Percentiles rank a stretch among this genome's conserved stretches.
These are phyloP conservation scores for Cacoxenus indagator DNA, from an alignment of 2,888 invertebrate species.

Conservation along the genomic window DNA sequence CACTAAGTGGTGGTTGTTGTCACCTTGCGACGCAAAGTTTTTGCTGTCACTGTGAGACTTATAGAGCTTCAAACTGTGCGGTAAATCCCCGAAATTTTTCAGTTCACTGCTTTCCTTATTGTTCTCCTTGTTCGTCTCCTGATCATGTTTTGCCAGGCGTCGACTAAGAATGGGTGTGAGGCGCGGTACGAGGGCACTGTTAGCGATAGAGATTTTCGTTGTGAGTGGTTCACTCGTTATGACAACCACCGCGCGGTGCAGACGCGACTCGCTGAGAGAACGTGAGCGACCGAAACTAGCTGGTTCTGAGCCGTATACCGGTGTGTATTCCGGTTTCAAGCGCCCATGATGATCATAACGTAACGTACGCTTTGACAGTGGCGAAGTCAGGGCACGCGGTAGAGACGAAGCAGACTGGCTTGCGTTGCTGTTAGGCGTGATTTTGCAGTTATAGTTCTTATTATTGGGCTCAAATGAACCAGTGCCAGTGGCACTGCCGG, in stretches of 20 bases:
- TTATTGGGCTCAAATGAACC: conserved; percentile 35
- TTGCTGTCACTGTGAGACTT: conserved; percentile 45
- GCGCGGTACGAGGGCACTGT: conserved; percentile 32
- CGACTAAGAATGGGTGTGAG: conserved; percentile 44
- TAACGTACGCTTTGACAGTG: conserved; percentile 44
- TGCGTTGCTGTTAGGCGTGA: conserved; percentile 4
- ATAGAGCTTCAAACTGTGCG: conserved; percentile 30
- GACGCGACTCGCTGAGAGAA: conserved; percentile 43
- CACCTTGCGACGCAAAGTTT: conserved; percentile 20
- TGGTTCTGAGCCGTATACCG: conserved; percentile 2
- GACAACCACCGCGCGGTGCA: conserved; percentile 27
- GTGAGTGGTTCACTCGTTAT: conserved; percentile 22
- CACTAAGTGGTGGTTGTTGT: conserved; percentile 19
- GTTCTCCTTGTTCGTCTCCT: background rate
- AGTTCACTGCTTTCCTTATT: conserved; percentile 12
- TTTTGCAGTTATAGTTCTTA: conserved; percentile 46
- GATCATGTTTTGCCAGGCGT: conserved; percentile 33
- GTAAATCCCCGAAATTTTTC: conserved; percentile 20
- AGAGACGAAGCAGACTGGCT: background rate
- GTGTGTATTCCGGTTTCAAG: conserved; percentile 46
- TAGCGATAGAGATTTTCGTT: conserved; percentile 23
- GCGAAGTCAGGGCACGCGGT: conserved; percentile 7
- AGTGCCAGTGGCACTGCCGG: background rate
- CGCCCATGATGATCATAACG: conserved; percentile 64
- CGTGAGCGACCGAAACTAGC: conserved; percentile 17